These are phyloP conservation scores for Halcyon malimbica DNA, from an alignment of 2,113 vertebrate species.

Conservation along the genomic window DNA sequence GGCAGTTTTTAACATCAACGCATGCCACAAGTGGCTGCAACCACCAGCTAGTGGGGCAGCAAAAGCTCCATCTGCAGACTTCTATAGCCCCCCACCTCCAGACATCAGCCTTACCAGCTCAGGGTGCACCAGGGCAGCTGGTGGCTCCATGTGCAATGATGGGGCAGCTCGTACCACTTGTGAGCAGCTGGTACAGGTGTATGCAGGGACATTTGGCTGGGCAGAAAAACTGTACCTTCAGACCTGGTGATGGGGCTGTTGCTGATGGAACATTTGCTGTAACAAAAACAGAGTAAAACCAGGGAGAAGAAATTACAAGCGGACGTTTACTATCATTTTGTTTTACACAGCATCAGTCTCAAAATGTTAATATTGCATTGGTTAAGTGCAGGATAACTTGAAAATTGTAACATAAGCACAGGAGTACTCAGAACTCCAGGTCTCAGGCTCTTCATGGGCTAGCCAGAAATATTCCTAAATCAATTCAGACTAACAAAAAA, in stretches of 20 bases:
- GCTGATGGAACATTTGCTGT: neutral
- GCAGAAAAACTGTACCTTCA: neutral
- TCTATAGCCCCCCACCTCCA: neutral
- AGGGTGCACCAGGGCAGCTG: neutral
- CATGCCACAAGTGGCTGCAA: neutral
- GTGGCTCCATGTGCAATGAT: neutral
- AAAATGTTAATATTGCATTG: neutral
- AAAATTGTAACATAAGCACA: neutral
- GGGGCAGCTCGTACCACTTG: neutral
- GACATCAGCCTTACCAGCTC: neutral
- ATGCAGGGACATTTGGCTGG: no score
- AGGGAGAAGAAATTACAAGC: neutral
- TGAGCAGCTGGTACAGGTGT: neutral
- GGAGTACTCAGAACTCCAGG: neutral
- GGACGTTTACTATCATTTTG: neutral
- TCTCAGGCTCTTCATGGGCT: neutral
- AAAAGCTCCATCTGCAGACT: neutral
- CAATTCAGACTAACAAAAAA: neutral
- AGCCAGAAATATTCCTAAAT: neutral
- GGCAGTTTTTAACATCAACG: neutral
- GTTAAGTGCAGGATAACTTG: neutral
- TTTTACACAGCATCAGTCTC: neutral
- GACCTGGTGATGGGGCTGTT: fast-evolving
- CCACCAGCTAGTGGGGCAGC: neutral
- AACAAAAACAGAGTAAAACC: neutral